A percentile compares a stretch with the other conserved stretches of the same genome.
These are phyloP conservation scores for Campylomormyrus tamandua DNA, from an alignment of 2,113 vertebrate genomes.

Conservation along the genomic window DNA sequence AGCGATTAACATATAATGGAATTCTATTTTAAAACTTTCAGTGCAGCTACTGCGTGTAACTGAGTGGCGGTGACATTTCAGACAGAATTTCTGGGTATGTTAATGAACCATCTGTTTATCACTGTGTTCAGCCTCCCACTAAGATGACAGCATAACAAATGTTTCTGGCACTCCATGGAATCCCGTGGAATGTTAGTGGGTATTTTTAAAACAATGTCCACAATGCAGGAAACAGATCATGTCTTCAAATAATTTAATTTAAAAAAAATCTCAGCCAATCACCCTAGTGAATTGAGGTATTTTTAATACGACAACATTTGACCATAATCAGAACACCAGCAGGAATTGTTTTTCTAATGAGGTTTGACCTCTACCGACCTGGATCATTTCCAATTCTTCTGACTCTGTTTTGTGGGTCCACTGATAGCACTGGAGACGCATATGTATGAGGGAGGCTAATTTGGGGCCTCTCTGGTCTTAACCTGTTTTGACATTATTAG, in stretches of 20 bases:
- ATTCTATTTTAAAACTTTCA: constrained; percentile 1
- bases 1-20: neutral
- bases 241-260: neutral
- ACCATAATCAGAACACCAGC: neutral
- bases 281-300: neutral
- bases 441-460: constrained; percentile 1
- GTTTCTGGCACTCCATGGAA: neutral
- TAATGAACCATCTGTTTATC: constrained; percentile 6
- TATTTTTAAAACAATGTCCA: neutral
- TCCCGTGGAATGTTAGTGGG: neutral
- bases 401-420: neutral
- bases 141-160: constrained; percentile 6
- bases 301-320: neutral
- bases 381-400: neutral
- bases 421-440: neutral
- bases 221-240: neutral
- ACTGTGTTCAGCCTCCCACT: neutral
- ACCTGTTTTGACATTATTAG: neutral
- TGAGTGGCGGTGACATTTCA: neutral
- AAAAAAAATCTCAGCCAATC: neutral
- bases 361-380: neutral
- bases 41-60: neutral
- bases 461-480: neutral
- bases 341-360: neutral
- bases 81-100: neutral